Base-by-base conservation (phyloP, 2,113 vertebrate species). In the Himantopus leucocephalus region DNA sequence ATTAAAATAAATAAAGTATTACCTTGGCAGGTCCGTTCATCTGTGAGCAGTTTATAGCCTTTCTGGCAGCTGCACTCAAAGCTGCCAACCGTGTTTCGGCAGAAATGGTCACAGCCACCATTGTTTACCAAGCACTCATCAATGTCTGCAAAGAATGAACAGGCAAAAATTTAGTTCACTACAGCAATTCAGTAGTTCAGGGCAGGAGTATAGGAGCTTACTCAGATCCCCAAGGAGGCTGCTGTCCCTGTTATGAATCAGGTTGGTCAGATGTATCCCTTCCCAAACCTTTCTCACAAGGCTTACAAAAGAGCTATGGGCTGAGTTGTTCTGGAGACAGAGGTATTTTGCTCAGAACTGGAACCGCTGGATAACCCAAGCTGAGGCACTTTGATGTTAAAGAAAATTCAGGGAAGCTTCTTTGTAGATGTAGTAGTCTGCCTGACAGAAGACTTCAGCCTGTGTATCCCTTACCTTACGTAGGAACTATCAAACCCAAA, bases 1-100 rank as follows among this genome's bases (percentile, higher is more conserved):
- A 66, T 21, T 26, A 66, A 80, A 84, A 89, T 66, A 76, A 62
- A 24, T 43, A 18, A 47, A 39, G 9, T 41, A 97, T 98, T 97
- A 99, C 99, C 99, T 98, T 99, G 99, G 94, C 99, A 99, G 11
- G 99, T 98, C 56, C 99, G 98, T 92, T 99, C 99, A 17, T 99
- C 99, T 1, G 99, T 99, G 79, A 99, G 98, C 66, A 99, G 98
- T 97, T 99, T 99, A 97, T 99, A 98, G 76, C 99, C 99, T 91
- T 99, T 99, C 96, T 98, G 99, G 95, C 99, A 99, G 98, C 99
- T 99, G 94, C 99, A 99, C 91, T 99, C 99, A n/a, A 99, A 99
- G 96, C 99, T 99, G 81, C 99, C 99, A 90, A 99, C 99, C 0
- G 99, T 99, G 97, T 99, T 99, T 45, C 99, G 87, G 97, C 99